Evolutionary conservation across 2,797 vertebrate genomes (phyloP), one percentile per base, ranked within the genome.

Genomic region (Cichlasoma orientale): DNA sequence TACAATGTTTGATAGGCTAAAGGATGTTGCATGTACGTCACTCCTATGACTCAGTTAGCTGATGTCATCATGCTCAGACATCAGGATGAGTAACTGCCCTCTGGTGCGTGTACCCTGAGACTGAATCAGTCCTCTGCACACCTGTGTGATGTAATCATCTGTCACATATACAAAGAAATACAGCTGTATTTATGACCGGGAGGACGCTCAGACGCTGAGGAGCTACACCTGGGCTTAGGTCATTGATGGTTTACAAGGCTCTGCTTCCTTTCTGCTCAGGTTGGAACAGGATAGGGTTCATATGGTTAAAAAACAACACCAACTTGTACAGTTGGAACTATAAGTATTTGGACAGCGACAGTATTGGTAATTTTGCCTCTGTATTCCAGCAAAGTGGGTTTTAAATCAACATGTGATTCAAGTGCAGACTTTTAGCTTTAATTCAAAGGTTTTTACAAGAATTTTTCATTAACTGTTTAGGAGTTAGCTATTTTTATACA

Each of bases 141-240:
- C 89, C 87, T 92, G 82, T 53, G 31, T 91, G 88, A 89, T 11
- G 82, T 88, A 5, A 81, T 71, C 25, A 21, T 14, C 38, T 8
- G 36, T 44, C 50, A 52, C 50, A 19, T 3, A 13, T 12, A 27
- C 38, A 31, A 68, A 68, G 27, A 47, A 29, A 52, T n/a, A 9
- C 83, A 87, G 71, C 54, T 83, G 76, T 74, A 2, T 55, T n/a
- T 25, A 50, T 52, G 36, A 71, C 19, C 31, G 72, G 47, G 41
- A 27, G 41, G 25, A 75, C 69, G 25, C 7, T 18, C 4, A 70
- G 25, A 75, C 72, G n/a, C 9, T 14, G 4, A 72, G 19, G n/a
- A 61, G 12, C 59, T 11, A 71, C 82, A 79, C 33, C 74, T 82
- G 80, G 59, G 1, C 2, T 82, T 8, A 31, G 7, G n/a, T 79